Base-by-base conservation (phyloP, 1,140 invertebrate species). In the Paraescarpia echinospica region DNA sequence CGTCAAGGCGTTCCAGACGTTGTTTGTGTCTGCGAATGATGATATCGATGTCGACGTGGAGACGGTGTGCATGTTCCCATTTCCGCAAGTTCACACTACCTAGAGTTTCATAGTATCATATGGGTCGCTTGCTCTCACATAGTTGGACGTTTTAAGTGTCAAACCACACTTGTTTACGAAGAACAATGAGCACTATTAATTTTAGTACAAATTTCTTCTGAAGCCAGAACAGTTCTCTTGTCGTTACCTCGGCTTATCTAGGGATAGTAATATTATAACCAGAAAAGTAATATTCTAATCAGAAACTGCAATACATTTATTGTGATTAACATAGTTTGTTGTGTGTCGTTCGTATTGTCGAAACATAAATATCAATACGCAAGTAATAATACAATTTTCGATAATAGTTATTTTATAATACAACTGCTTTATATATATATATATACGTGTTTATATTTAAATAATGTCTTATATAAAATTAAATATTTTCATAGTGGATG, bases 391-490 rank as follows among this genome's bases (percentile, higher is more conserved):
- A 41, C 41, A 41, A 41, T 41, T n/a, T n/a, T n/a, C n/a, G n/a
- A n/a, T n/a, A n/a, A n/a, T n/a, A n/a, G n/a, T n/a, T n/a, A n/a
- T n/a, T n/a, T n/a, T n/a, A n/a, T n/a, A n/a, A n/a, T n/a, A n/a
- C n/a, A n/a, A n/a, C n/a, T n/a, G n/a, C n/a, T n/a, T n/a, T 77
- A 77, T 77, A 77, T 77, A 77, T 77, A 77, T 77, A 77, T 77
- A 77, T 77, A 77, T 77, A 77, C 18, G 18, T 77, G 18, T 77
- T 8, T 77, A 77, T 77, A 77, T 77, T 8, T 77, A 77, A 8
- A 77, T 77, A 14, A 77, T 77, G n/a, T n/a, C n/a, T 18, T 77
- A 77, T 77, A 31, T 77, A 77, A 8, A 77, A 2, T 22, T 77
- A 77, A 8, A 77, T 31, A 77, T 77, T 6, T 4, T 41, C 12